These are phyloP conservation scores for Melanchra persicariae DNA, from an alignment of 2,888 invertebrate species.

Conservation along the genomic window DNA sequence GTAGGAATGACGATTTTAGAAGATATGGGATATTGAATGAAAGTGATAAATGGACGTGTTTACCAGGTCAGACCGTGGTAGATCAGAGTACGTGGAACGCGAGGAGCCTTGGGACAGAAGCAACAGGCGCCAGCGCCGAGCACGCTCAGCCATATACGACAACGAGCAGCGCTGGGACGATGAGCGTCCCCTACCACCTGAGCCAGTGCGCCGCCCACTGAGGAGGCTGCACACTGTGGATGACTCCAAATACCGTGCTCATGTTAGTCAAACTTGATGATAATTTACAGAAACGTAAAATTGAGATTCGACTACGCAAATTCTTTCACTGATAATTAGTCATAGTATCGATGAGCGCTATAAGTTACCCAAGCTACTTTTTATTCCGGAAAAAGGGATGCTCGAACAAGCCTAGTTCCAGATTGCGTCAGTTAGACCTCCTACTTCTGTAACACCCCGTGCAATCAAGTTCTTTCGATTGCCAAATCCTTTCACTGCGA, in stretches of 20 bases:
- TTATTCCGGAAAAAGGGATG: no score
- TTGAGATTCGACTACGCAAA: background rate
- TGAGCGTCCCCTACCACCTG: conserved; percentile 65
- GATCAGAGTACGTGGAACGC: conserved; percentile 82
- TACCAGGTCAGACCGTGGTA: conserved; percentile 77
- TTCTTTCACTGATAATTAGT: no score
- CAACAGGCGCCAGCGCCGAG: conserved; percentile 78
- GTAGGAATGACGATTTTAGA: background rate
- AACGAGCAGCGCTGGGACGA: conserved; percentile 76
- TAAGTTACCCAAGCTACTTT: no score
- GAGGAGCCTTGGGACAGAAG: conserved; percentile 74
- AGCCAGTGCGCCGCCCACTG: conserved; percentile 68
- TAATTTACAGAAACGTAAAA: background rate
- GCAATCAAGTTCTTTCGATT: no score
- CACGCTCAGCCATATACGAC: conserved; percentile 82
- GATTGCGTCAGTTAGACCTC: no score
- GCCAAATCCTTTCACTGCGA: no score
- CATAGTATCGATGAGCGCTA: no score
- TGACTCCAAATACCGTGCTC: conserved; percentile 68
- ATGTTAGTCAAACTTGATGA: conserved; percentile 3
- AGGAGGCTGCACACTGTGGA: conserved; percentile 82
- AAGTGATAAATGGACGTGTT: background rate
- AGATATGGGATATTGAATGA: background rate
- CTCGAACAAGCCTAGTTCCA: no score
- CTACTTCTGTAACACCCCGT: no score